A percentile compares a stretch with the other conserved stretches of the same genome.
phyloP scores from a whole-genome alignment of 2,113 vertebrate species.

The Macaca mulatta region DNA sequence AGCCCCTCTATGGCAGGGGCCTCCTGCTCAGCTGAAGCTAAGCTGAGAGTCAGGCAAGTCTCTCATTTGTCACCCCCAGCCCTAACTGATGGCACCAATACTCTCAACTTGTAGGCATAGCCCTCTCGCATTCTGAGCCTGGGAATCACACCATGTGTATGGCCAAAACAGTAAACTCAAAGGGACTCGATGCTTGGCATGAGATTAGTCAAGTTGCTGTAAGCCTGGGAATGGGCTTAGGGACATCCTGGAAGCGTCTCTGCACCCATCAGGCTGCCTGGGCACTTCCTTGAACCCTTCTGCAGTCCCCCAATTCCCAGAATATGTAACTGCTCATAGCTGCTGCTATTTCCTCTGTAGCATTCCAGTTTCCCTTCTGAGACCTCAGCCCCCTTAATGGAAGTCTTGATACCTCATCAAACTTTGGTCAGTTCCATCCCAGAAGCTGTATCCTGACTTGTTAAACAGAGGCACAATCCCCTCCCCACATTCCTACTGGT shows the following conservation, averaged over 20 bases:
- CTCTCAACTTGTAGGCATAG: neutral
- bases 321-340: neutral
- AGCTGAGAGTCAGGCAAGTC: neutral
- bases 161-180: neutral
- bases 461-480: neutral
- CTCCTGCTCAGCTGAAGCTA: neutral
- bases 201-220: neutral
- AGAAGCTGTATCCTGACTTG: neutral
- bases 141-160: neutral
- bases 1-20: neutral
- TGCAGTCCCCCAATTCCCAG: neutral
- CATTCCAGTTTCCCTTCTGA: neutral
- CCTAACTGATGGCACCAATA: no score
- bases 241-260: neutral
- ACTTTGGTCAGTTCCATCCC: neutral
- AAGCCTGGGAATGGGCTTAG: neutral
- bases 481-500: neutral
- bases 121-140: neutral
- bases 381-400: neutral
- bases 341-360: neutral
- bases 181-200: rapidly evolving
- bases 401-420: neutral
- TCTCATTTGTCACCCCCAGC: neutral
- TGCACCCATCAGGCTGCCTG: no score
- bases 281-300: neutral